Evolutionary conservation across 2,113 vertebrate species (phyloP).

Genomic region (Phylloscopus whistleri): DNA sequence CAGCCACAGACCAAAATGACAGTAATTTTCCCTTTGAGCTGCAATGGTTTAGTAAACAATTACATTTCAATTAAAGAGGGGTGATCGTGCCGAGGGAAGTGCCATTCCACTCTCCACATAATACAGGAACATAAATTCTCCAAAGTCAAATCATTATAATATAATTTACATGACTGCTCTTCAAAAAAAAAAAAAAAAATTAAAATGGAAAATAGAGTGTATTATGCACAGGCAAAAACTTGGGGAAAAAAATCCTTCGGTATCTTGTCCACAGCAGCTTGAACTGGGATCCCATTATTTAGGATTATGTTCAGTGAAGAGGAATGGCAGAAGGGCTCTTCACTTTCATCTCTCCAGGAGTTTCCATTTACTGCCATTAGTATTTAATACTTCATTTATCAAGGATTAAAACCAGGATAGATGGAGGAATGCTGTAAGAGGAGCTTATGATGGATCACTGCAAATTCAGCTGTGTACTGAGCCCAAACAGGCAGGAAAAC

Average conservation of each 20-base stretch:
- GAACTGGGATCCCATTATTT: background rate
- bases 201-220: background rate
- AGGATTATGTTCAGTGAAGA: slow-evolving; percentile 34
- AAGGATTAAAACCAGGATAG: slow-evolving; percentile 33
- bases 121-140: background rate
- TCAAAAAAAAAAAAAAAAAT: background rate
- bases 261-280: background rate
- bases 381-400: slow-evolving; percentile 56
- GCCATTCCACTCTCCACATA: background rate
- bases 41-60: slow-evolving; percentile 63
- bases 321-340: slow-evolving; percentile 19
- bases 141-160: slow-evolving; percentile 3
- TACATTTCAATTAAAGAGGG: slow-evolving; percentile 60
- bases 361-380: slow-evolving; percentile 32
- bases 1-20: slow-evolving; percentile 46
- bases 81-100: background rate
- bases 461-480: background rate
- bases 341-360: slow-evolving; percentile 43
- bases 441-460: background rate
- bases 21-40: slow-evolving; percentile 47
- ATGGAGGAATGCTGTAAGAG: background rate
- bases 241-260: background rate
- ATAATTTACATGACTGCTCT: background rate
- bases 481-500: background rate
- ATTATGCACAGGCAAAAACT: background rate